phyloP scores from a whole-genome alignment of 2,797 vertebrate species.

The Poliocrania exsul region DNA sequence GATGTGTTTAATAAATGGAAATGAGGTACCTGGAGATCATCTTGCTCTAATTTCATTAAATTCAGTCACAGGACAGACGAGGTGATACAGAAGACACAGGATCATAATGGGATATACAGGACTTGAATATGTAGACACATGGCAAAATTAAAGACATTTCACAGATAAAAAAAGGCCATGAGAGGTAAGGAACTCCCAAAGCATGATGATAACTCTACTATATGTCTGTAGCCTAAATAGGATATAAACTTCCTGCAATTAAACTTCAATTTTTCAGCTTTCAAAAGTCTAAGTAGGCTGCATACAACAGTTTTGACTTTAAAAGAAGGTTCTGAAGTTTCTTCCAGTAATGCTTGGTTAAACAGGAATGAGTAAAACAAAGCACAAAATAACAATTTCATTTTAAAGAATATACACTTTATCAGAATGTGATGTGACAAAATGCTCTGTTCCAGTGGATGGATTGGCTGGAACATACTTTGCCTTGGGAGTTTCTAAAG shows the following conservation, averaged over 20 bases:
- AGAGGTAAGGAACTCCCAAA: background rate
- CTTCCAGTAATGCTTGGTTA: background rate
- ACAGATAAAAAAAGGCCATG: background rate
- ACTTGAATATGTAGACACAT: background rate
- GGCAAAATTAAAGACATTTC: background rate
- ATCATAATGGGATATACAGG: background rate
- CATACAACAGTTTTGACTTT: background rate
- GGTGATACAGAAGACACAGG: background rate
- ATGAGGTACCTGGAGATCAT: background rate
- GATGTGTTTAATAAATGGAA: background rate
- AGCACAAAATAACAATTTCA: background rate
- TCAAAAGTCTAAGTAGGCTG: background rate
- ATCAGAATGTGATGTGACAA: slow-evolving; percentile 19
- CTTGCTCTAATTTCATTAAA: background rate
- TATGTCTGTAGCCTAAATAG: background rate
- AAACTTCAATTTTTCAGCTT: background rate
- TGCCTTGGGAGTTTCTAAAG: slow-evolving; percentile 42
- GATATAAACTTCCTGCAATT: background rate
- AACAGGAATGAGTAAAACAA: background rate
- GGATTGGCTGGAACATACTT: background rate
- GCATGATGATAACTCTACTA: background rate
- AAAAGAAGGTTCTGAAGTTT: background rate
- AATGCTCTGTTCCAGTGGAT: background rate
- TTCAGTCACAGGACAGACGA: background rate
- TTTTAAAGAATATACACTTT: background rate